These are phyloP conservation scores for Bombus confusus DNA, from an alignment of 1,140 invertebrate genomes.

Conservation along the genomic window DNA sequence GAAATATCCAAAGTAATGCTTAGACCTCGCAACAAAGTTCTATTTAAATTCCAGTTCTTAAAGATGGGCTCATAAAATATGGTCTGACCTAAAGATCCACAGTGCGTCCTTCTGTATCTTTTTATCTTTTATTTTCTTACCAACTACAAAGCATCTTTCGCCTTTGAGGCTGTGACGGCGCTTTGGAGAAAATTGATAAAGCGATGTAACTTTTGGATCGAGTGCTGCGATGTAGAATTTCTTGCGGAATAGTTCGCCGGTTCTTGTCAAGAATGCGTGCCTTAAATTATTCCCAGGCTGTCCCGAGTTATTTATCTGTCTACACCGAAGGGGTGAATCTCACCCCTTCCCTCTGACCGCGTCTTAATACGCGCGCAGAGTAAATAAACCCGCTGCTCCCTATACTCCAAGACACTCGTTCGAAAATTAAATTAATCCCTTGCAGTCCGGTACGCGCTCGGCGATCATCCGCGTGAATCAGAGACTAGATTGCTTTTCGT, in stretches of 20 bases:
- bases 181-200: background rate
- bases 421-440: constrained; percentile 42
- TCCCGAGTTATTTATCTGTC: constrained; percentile 69
- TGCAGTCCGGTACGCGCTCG: background rate
- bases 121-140: background rate
- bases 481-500: background rate
- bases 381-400: constrained; percentile 69
- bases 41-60: background rate
- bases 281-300: constrained; percentile 70
- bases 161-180: no score
- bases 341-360: constrained; percentile 63
- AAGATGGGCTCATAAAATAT: background rate
- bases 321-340: constrained; percentile 60
- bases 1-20: background rate
- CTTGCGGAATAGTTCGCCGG: background rate
- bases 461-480: background rate
- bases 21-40: background rate
- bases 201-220: background rate
- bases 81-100: background rate
- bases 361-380: constrained; percentile 71
- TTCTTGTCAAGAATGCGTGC: constrained; percentile 21
- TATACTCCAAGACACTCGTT: background rate
- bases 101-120: accelerated
- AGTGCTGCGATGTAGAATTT: background rate
- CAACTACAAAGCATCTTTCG: background rate